Evolutionary conservation across 1,140 invertebrate genomes (phyloP), one percentile per base, ranked within the genome.

Genomic region (Bombus impatiens): DNA sequence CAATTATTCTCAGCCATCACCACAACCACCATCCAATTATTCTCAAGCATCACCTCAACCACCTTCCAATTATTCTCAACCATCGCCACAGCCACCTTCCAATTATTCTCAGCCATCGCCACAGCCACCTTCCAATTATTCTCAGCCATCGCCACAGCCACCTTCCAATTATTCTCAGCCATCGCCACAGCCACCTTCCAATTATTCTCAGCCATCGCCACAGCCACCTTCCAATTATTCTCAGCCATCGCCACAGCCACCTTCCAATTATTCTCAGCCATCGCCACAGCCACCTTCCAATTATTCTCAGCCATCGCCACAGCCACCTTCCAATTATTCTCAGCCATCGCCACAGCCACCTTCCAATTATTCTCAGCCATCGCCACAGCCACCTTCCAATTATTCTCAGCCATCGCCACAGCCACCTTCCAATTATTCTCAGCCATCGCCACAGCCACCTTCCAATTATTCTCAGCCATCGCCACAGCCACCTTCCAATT

Each of bases 351-450:
- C 93, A 5, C 92, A 93, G 71, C 92, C 92, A 13, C 82, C 67
- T 12, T 35, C 92, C 18, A 93, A 89, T 82, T 94, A 93, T 71
- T 92, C 92, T 65, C 94, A 94, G 37, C 84, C 90, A 0, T 93
- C 93, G 3, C 91, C 93, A 5, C 92, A 93, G 71, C 79, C 86
- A n/a, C 72, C 89, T 22, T 59, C 87, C 1, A 93, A 77, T 75
- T 94, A 94, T 42, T 91, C 94, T 0, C 94, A 95, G 75, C 87
- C 90, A 13, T 95, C 94, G 12, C 94, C 94, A 1, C 93, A 94
- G 62, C 90, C 93, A 15, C 91, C 90, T 28, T 78, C 92, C 15
- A 93, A 88, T 85, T 93, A 93, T 70, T 93, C 92, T 40, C 93
- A 76, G 2, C 84, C 89, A 25, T 93, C 93, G 6, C 89, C 93